Evolutionary conservation across 2,797 vertebrate genomes (phyloP), one percentile per base, ranked within the genome.

Genomic region (Argyrosomus regius): DNA sequence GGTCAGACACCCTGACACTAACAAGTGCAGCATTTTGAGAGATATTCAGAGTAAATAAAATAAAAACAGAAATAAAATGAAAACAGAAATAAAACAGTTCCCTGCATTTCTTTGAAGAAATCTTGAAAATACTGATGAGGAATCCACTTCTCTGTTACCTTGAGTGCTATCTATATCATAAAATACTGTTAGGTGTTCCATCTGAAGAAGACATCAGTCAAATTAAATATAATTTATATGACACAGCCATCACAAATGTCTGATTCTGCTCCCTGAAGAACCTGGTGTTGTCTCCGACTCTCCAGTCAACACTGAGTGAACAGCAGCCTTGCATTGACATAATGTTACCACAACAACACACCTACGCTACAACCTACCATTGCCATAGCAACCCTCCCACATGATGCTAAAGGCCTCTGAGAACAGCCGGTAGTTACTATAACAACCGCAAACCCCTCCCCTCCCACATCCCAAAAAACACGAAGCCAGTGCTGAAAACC

Each of bases 291-390:
- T 57, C 28, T 62, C 54, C 6, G 80, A 75, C 63, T 79, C 61
- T 82, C 57, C 76, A 75, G 73, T 86, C 80, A 87, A 68, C 81
- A 82, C 57, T 49, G 65, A 85, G 49, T 80, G 82, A 92, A 82
- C 48, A 71, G 68, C 73, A 85, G 78, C 63, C 72, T 79, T 9
- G 16, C 81, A 79, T 52, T 81, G 77, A 80, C 78, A 50, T 20
- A 62, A 77, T 22, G 81, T 88, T 91, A 75, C 85, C 91, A 91
- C 90, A 92, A 94, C 89, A 88, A 91, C 92, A 86, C 93, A 94
- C 91, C 93, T 92, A 94, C 92, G 84, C 91, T 93, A 95, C 92
- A 92, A 93, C 92, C 89, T 90, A 73, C 85, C 78, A 77, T 95
- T 75, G 75, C 92, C 88, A 93, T 93, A 84, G 93, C 92, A 94